Evolutionary conservation across 2,113 vertebrate genomes (phyloP), one percentile per base, ranked within the genome.

Genomic region (Hyperopisus bebe): DNA sequence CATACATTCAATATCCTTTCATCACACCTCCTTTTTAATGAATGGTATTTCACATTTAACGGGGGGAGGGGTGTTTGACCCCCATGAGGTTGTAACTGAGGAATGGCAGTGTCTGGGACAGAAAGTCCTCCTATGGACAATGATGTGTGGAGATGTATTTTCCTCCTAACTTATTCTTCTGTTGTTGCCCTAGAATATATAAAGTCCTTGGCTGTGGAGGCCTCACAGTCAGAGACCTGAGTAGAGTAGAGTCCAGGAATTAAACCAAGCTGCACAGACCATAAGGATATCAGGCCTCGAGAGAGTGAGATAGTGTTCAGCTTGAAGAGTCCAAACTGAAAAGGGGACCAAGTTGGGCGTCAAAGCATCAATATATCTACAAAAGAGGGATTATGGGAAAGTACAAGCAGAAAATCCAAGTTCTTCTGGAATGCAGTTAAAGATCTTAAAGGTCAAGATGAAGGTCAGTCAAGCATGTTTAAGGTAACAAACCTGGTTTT

Each of bases 1-100:
- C 98, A 95, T 99, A 99, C 96, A 98, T 99, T 97, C 98, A 99
- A 99, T 99, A 99, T 99, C 98, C 98, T 99, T 99, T 99, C 95
- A 97, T 96, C 96, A 95, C 95, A 80, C 42, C 15, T 42, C 74
- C 74, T 35, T 80, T 66, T 80, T 42, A 35, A 80, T 55, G 74
- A 80, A 80, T 42, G 11, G 31, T 19, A 31, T 70, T 70, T 11
- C 8, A 70, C 62, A 70, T 70, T 70, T 70, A 70, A 70, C 27
- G n/a, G n/a, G 62, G 62, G n/a, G 62, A 11, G 27, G 62, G 62
- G n/a, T 70, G 19, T 55, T 55, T 55, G 53, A 55, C 53, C 53
- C 19, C 53, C 53, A 55, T 24, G 19, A 6, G 19, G 53, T 55
- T 55, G 53, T 55, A 70, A 70, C 2, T 80, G 35, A 19, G n/a